phyloP scores from a whole-genome alignment of 1,140 invertebrate genomes.

The Heliothis virescens region DNA sequence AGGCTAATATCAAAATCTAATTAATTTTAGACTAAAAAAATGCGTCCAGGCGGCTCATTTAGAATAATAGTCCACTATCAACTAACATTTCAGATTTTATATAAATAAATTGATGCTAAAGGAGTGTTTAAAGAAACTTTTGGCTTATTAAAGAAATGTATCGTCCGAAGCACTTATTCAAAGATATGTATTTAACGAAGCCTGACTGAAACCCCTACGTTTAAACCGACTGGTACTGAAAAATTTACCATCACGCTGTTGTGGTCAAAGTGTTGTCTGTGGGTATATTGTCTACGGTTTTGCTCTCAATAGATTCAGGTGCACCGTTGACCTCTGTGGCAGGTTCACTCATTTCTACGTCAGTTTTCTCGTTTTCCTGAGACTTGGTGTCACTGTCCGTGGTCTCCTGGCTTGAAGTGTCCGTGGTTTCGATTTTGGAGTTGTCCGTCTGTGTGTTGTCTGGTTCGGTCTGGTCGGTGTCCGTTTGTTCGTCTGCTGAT shows the following conservation, averaged over 20 bases:
- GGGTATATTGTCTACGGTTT: constrained; percentile 57
- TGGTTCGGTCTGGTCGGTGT: constrained; percentile 52
- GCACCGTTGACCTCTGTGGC: constrained; percentile 55
- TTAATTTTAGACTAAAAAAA: constrained; percentile 28
- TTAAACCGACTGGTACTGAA: constrained; percentile 39
- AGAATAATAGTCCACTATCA: not conserved
- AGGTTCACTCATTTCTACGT: constrained; percentile 53
- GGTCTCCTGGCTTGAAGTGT: constrained; percentile 74
- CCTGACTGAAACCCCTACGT: constrained; percentile 22
- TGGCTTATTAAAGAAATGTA: constrained; percentile 19
- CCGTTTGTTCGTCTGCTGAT: constrained; percentile 53
- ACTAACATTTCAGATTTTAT: constrained; percentile 1
- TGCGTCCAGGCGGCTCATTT: constrained; percentile 18
- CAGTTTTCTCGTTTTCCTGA: constrained; percentile 37
- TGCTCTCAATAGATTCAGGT: constrained; percentile 52
- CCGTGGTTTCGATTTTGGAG: constrained; percentile 66
- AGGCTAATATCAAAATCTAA: constrained; percentile 30
- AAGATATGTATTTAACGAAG: constrained; percentile 27
- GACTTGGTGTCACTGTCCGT: constrained; percentile 57
- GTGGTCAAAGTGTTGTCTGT: constrained; percentile 55
- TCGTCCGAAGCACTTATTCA: not conserved
- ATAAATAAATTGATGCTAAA: not conserved
- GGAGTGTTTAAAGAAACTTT: too few relatives aligned
- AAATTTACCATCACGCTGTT: constrained; percentile 66
- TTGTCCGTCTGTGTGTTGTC: constrained; percentile 45